Evolutionary conservation across 2,888 invertebrate genomes (phyloP).

Genomic region (Norana najaformis): DNA sequence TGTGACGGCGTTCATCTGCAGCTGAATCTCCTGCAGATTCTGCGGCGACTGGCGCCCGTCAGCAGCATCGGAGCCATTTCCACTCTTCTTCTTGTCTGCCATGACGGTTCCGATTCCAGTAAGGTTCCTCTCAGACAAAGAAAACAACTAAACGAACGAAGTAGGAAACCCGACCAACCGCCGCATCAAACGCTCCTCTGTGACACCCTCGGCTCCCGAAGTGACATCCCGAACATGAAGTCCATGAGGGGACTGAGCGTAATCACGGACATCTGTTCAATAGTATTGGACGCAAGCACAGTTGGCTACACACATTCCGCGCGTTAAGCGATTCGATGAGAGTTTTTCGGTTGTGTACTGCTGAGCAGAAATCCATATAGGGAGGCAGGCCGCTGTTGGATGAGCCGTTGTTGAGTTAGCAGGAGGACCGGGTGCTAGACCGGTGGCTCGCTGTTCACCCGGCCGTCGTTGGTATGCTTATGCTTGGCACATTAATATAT

Average conservation of each 20-base stretch:
- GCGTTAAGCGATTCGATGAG: not conserved
- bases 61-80: not conserved
- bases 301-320: too few species aligned
- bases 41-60: conserved; percentile 35
- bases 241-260: not conserved
- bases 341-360: not conserved
- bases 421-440: not conserved
- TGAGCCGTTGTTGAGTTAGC: not conserved
- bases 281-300: too few species aligned
- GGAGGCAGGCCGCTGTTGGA: not conserved
- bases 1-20: conserved; percentile 56
- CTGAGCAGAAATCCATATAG: not conserved
- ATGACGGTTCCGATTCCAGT: not conserved
- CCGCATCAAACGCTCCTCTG: not conserved
- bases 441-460: not conserved
- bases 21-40: conserved; percentile 56
- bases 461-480: not conserved
- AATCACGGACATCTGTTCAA: too few species aligned
- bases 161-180: not conserved
- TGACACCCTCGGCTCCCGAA: not conserved
- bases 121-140: not conserved
- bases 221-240: not conserved
- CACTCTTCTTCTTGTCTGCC: conserved; percentile 6
- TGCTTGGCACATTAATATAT: not conserved
- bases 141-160: not conserved